Evolutionary conservation across 1,140 invertebrate genomes (phyloP), one percentile per base, ranked within the genome.

Genomic region (Ostrea denselamellosa): DNA sequence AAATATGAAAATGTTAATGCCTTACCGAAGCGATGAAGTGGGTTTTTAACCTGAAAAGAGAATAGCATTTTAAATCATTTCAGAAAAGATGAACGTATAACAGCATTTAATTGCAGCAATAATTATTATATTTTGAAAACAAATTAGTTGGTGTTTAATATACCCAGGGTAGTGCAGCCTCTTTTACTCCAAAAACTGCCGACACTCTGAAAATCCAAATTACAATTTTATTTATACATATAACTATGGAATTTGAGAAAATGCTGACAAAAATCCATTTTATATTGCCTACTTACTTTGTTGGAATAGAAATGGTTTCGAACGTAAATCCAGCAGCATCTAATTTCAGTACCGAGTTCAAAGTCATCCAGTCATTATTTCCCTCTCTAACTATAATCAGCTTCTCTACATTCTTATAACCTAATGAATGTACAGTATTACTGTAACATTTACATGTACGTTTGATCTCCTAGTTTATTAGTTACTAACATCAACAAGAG

Each of bases 261-360:
- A 44, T 44, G 34, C 34, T 12, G 10, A 19, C 12, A 4, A 12
- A 10, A 14, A 17, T 58, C 56, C 56, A 17, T 17, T 17, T 58
- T 58, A 4, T 10, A 58, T 10, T 28, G 10, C 8, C 12, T 28
- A 77, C 68, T 77, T 77, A 77, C 68, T 77, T 77, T 10, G 68
- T 34, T 28, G 25, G 22, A 28, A 77, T 77, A 28, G 14, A 28
- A 25, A 25, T 28, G 25, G 68, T 77, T 28, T 77, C 68, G 28
- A 77, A 77, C 14, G 68, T 77, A 77, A 28, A 77, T 28, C 68
- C 68, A 12, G 68, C 68, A 28, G 68, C 68, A 77, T 77, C 68
- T 34, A 77, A 28, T 34, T 77, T 77, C 9, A 77, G 25, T 14
- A 77, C 28, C 25, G 68, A 77, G 25, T 77, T 77, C 28, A 77